Evolutionary conservation across 2,113 vertebrate species (phyloP).

Genomic region (Illadopsis cleaveri): DNA sequence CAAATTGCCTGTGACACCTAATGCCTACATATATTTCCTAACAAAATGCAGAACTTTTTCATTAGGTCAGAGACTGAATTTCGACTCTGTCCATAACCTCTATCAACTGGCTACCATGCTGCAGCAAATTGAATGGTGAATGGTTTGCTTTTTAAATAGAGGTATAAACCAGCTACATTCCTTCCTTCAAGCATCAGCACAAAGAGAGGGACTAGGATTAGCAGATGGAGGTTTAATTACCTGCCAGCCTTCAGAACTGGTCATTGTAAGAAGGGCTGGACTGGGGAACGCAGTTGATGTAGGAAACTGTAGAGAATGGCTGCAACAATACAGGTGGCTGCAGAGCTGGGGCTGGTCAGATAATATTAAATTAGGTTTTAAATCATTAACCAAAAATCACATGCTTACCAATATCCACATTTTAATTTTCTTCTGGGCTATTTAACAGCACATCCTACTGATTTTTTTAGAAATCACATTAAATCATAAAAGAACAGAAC

Average conservation of each 20-base stretch:
- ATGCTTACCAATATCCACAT: not conserved
- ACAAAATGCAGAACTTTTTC: not conserved
- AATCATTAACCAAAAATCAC: not conserved
- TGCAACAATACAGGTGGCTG: not conserved
- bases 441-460: not conserved
- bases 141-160: not conserved
- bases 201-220: not conserved
- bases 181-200: not conserved
- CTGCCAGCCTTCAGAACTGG: not conserved
- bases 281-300: not conserved
- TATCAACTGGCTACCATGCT: not conserved
- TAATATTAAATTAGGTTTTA: not conserved
- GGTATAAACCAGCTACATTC: not conserved
- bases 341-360: not conserved
- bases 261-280: not conserved
- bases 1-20: not conserved
- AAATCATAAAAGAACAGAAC: not conserved
- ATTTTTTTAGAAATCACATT: not conserved
- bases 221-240: not conserved
- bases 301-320: not conserved
- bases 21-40: not conserved
- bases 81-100: not conserved
- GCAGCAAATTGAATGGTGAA: not conserved
- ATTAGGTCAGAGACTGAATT: not conserved
- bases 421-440: not conserved